Base-by-base conservation (phyloP, 2,113 vertebrate genomes). In the human region DNA sequence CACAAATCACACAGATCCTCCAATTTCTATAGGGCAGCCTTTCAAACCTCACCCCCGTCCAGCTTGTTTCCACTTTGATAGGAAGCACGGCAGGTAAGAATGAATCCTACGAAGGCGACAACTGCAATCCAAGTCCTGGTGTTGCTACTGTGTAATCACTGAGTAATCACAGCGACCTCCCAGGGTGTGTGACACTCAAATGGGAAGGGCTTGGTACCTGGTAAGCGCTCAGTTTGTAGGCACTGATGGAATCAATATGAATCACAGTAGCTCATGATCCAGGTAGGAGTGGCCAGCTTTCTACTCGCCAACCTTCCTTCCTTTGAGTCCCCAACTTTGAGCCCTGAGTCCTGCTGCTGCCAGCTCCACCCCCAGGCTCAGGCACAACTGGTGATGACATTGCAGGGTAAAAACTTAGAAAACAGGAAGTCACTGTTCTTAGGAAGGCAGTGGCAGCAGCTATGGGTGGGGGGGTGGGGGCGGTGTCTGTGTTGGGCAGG, bases 391-490 rank as follows among this genome's bases (percentile, higher is more conserved):
- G 64, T 0, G 38, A 72, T 43, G 89, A 57, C 68, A 90, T 1
- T 48, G 73, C 70, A 78, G 32, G 50, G 30, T 40, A 23, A 91
- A 73, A 82, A 40, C 57, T 89, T 61, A 97, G 94, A 97, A 97
- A 98, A 98, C 98, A 98, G 97, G 97, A 98, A 98, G 92, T 96
- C 94, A 79, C 8, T 94, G 96, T 52, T 20, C 40, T 82, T 83
- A 79, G 82, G 96, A 97, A 97, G 90, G 85, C 59, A 8, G 97
- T 23, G 66, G 73, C 59, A 57, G 79, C 64, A 11, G 85, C 23
- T 7, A 1, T 20, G 10, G 93, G 72, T 35, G 8, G 85, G 64
- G 43, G 68, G n/a, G 43, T 2, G 27, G 13, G 81, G 64, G 55
- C 38, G 59, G 50, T 14, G 27, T 17, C 64, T 68, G 23, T 11